Evolutionary conservation across 30 jellyfish, hydroid and myxozoan genomes (phyloP).

Genomic region (Calvadosia cruxmelitensis): DNA sequence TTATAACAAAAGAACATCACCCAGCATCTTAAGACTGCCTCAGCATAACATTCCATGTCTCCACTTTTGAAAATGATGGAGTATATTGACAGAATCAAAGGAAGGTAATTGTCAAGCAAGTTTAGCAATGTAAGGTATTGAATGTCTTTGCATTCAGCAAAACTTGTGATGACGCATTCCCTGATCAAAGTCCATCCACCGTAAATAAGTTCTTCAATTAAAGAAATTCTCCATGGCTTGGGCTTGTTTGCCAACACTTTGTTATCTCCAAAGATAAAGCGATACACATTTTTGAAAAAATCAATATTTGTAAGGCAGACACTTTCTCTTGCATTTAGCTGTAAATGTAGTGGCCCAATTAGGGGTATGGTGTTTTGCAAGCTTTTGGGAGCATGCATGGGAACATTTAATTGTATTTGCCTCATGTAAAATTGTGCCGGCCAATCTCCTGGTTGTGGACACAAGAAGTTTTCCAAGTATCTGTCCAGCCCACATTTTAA

Average conservation of each 20-base stretch:
- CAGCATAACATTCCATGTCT: background rate
- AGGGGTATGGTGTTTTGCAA: conserved; percentile 6
- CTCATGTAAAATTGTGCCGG: conserved; percentile 17
- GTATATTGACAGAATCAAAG: conserved; percentile 12
- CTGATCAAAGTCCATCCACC: conserved; percentile 13
- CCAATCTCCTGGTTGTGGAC: conserved; percentile 23
- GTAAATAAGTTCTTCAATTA: conserved; percentile 13
- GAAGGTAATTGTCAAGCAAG: conserved; percentile 14
- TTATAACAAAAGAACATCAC: conserved; percentile 16
- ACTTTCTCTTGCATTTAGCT: conserved; percentile 10
- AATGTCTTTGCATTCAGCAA: conserved; percentile 16
- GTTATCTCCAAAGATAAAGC: conserved; percentile 7
- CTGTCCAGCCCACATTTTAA: conserved; percentile 12
- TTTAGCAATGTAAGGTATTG: conserved; percentile 16
- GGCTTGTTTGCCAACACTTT: conserved; percentile 17
- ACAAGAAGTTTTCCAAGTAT: conserved; percentile 7
- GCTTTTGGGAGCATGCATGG: background rate
- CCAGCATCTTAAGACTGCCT: conserved; percentile 15
- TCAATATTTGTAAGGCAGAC: conserved; percentile 7
- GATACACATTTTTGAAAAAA: conserved; percentile 4
- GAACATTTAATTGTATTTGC: conserved; percentile 6
- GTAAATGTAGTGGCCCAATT: conserved; percentile 9
- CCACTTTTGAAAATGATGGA: conserved; percentile 11
- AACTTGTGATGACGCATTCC: conserved; percentile 1
- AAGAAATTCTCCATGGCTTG: conserved; percentile 10